Evolutionary conservation across 2,113 vertebrate genomes (phyloP).

Genomic region (Macrotis lagotis): DNA sequence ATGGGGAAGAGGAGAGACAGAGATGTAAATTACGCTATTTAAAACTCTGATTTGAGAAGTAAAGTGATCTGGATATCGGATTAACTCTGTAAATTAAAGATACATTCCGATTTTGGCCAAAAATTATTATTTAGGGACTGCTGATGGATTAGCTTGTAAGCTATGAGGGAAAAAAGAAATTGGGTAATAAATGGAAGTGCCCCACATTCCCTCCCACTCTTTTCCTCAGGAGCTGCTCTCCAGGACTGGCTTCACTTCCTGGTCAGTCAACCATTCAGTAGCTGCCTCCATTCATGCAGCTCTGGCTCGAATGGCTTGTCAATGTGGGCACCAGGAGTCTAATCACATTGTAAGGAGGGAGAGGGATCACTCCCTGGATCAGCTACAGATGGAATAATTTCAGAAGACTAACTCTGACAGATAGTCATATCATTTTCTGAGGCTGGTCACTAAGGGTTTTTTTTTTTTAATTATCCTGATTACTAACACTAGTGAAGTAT

Average conservation of each 20-base stretch:
- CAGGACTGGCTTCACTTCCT: background rate
- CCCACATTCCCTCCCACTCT: background rate
- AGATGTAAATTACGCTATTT: background rate
- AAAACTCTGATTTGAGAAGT: background rate
- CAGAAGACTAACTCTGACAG: background rate
- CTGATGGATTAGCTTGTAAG: background rate
- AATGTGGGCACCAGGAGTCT: background rate
- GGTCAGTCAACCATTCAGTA: background rate
- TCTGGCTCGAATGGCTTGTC: background rate
- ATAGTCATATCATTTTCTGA: background rate
- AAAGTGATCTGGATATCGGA: background rate
- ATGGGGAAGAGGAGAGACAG: background rate
- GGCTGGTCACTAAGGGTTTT: background rate
- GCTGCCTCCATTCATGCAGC: background rate
- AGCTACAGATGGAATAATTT: background rate
- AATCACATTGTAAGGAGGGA: background rate
- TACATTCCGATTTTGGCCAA: background rate
- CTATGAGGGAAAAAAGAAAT: background rate
- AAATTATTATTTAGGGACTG: background rate
- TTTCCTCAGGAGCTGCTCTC: background rate
- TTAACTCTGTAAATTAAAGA: background rate
- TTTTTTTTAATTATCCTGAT: background rate
- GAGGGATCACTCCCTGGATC: background rate
- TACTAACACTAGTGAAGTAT: background rate
- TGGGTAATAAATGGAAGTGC: background rate